phyloP scores from a whole-genome alignment of 2,888 invertebrate species.

The Caenorhabditis wallacei region DNA sequence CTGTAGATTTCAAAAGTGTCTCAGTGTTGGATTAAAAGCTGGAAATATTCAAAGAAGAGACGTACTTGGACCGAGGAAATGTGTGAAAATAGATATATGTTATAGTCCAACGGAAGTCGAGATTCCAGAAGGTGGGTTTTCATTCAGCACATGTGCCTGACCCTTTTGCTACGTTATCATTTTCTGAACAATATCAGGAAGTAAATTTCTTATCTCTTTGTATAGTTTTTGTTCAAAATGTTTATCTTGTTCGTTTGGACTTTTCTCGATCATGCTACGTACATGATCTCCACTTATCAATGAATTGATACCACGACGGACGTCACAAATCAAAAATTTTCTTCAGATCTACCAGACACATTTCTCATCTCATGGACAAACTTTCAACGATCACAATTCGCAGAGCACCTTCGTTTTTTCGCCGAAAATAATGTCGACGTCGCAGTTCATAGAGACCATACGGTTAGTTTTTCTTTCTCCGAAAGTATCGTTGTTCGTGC shows the following conservation, averaged over 20 bases:
- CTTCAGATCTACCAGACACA: not conserved
- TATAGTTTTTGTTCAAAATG: too few species aligned
- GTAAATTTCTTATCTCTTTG: too few species aligned
- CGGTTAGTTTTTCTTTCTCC: not conserved
- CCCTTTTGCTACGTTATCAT: too few species aligned
- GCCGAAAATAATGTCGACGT: constrained; percentile 1
- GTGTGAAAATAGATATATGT: not conserved
- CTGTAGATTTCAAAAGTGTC: constrained; percentile 4
- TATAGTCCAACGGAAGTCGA: not conserved
- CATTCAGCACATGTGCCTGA: too few species aligned
- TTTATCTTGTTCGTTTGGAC: too few species aligned
- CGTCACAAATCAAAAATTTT: not conserved
- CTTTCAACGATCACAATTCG: constrained; percentile 6
- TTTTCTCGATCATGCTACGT: not conserved
- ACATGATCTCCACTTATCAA: too few species aligned
- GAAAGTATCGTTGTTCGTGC: too few species aligned
- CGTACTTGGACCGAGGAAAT: not conserved
- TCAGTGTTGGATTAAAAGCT: not conserved
- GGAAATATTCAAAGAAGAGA: not conserved
- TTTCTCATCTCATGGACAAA: not conserved
- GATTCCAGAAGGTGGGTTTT: not conserved
- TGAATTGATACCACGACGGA: too few species aligned
- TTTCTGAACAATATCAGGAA: too few species aligned
- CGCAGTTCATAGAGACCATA: constrained; percentile 49
- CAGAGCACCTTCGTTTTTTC: constrained; percentile 17